phyloP scores from a whole-genome alignment of 2,888 invertebrate genomes.

The Drosophila infuscata region DNA sequence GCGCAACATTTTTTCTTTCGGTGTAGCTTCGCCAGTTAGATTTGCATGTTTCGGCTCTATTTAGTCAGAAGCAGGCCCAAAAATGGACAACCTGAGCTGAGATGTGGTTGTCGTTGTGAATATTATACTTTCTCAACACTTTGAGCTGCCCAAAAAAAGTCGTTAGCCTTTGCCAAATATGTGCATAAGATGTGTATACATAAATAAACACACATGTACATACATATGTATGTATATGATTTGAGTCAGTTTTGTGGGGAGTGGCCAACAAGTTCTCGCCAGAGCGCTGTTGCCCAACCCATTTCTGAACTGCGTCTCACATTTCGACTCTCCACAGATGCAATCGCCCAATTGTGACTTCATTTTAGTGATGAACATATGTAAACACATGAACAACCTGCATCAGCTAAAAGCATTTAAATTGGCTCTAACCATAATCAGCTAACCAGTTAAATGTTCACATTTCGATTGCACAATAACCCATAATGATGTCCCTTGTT shows the following conservation, averaged over 20 bases:
- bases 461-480: slow-evolving; percentile 27
- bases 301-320: slow-evolving; percentile 37
- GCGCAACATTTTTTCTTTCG: not conserved
- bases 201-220: not conserved
- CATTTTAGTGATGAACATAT: slow-evolving; percentile 1
- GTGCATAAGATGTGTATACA: slow-evolving; percentile 3
- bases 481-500: slow-evolving; percentile 2
- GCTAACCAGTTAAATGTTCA: slow-evolving; percentile 26
- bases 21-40: slow-evolving; percentile 9
- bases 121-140: slow-evolving; percentile 33
- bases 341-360: slow-evolving; percentile 12
- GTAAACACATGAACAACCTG: not conserved
- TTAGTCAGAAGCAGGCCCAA: slow-evolving; percentile 20
- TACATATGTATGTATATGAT: not conserved
- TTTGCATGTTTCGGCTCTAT: slow-evolving; percentile 37
- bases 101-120: slow-evolving; percentile 10
- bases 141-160: slow-evolving; percentile 34
- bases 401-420: slow-evolving; percentile 13
- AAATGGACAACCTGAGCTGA: slow-evolving; percentile 24
- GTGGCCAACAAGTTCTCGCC: slow-evolving; percentile 29
- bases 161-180: slow-evolving; percentile 20
- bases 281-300: slow-evolving; percentile 27
- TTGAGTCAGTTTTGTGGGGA: slow-evolving; percentile 22
- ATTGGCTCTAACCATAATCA: slow-evolving; percentile 16
- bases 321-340: slow-evolving; percentile 11